These are phyloP conservation scores for Anticlea derivata DNA, from an alignment of 2,888 invertebrate genomes.

Conservation along the genomic window DNA sequence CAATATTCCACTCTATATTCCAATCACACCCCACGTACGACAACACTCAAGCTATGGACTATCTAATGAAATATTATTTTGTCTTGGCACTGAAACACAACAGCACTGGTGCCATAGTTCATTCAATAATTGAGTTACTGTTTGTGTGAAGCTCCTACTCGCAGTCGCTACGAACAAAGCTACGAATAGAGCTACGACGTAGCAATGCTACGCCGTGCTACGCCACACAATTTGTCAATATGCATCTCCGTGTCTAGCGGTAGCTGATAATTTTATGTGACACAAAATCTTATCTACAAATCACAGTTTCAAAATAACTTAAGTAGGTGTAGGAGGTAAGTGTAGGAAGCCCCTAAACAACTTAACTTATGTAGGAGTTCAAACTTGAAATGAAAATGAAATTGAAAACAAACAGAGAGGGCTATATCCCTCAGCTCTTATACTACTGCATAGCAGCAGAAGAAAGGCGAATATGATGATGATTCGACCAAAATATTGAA, in stretches of 20 bases:
- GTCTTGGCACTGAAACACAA: conserved; percentile 12
- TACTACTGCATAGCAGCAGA: no score
- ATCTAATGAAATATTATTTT: conserved; percentile 13
- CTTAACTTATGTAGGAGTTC: no score
- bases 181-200: conserved; percentile 9
- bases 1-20: not conserved
- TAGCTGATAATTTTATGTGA: not conserved
- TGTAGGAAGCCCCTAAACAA: no score
- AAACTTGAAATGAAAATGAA: no score
- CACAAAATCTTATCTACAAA: no score
- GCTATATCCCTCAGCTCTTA: no score
- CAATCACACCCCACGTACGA: not conserved
- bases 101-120: conserved; percentile 1
- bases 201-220: conserved; percentile 11
- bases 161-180: not conserved
- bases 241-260: not conserved
- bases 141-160: not conserved
- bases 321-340: no score
- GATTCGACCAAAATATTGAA: no score
- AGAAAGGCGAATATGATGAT: no score
- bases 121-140: conserved; percentile 18
- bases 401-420: no score
- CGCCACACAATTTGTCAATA: conserved; percentile 1
- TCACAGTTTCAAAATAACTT: not conserved
- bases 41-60: not conserved